These are phyloP conservation scores for Himalopsyche kuldschensis DNA, from an alignment of 2,888 invertebrate species.

Conservation along the genomic window DNA sequence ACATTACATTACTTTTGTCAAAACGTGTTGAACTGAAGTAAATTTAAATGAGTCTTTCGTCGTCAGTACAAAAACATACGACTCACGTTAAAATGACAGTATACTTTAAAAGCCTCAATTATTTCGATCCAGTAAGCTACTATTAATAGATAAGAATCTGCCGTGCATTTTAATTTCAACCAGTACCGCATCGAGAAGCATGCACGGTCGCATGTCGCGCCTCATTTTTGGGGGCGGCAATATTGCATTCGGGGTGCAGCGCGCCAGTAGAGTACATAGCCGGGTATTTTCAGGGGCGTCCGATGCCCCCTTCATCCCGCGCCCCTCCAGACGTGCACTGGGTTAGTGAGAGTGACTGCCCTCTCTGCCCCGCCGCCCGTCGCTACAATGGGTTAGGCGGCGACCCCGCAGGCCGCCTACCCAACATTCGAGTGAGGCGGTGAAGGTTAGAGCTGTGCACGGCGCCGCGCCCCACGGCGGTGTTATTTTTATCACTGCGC, in stretches of 20 bases:
- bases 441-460: slow-evolving; percentile 39
- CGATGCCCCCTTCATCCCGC: slow-evolving; percentile 42
- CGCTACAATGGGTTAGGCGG: slow-evolving; percentile 31
- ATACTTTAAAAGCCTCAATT: background rate
- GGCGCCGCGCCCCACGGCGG: slow-evolving; percentile 8
- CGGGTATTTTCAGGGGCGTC: slow-evolving; percentile 32
- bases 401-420: slow-evolving; percentile 57
- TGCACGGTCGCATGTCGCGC: background rate
- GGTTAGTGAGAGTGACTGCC: slow-evolving; percentile 40
- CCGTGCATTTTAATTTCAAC: background rate
- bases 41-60: no score
- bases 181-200: background rate
- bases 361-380: background rate
- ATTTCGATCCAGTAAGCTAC: background rate
- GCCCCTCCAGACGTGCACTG: slow-evolving; percentile 37
- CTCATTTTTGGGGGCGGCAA: slow-evolving; percentile 41
- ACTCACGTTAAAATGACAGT: no score
- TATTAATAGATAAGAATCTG: background rate
- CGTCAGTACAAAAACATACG: no score
- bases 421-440: slow-evolving; percentile 11
- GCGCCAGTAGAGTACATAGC: background rate
- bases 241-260: slow-evolving; percentile 62
- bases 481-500: background rate
- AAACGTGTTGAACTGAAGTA: no score
- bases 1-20: no score